A percentile compares a stretch with the other conserved stretches of the same genome.
Conservation (phyloP, 2,797 vertebrate species). For the Danio choprae region DNA sequence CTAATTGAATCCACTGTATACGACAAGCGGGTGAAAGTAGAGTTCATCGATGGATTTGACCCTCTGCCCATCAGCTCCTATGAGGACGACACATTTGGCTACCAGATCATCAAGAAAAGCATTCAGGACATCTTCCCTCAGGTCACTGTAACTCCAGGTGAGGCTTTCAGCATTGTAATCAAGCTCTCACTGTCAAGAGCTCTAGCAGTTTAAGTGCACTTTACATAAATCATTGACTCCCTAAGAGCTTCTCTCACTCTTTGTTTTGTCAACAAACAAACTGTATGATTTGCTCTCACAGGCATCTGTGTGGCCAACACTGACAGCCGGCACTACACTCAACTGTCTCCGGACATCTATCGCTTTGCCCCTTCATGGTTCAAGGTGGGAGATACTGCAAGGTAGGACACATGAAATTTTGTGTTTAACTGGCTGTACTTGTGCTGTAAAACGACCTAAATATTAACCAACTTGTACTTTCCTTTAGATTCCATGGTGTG, state of each 20-base stretch:
- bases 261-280: not conserved
- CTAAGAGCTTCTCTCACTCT: slow-evolving; percentile 2
- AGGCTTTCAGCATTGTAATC: slow-evolving; percentile 24
- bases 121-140: slow-evolving; percentile 86
- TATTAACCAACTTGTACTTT: not conserved
- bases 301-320: slow-evolving; percentile 89
- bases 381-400: slow-evolving; percentile 74
- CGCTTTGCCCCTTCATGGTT: slow-evolving; percentile 85
- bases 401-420: slow-evolving; percentile 80
- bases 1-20: slow-evolving; percentile 77
- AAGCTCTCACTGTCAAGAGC: not conserved
- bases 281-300: slow-evolving; percentile 66
- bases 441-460: not conserved
- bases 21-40: slow-evolving; percentile 86
- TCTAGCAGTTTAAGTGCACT: slow-evolving; percentile 13
- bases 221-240: slow-evolving; percentile 24
- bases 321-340: slow-evolving; percentile 89
- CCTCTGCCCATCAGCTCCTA: slow-evolving; percentile 87
- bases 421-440: no score
- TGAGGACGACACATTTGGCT: slow-evolving; percentile 83
- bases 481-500: slow-evolving; percentile 88
- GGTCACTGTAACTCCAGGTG: slow-evolving; percentile 87
- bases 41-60: slow-evolving; percentile 83
- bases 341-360: slow-evolving; percentile 85
- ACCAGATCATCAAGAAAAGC: slow-evolving; percentile 88